A percentile compares a stretch with the other conserved stretches of the same genome.
Evolutionary conservation across 2,113 vertebrate species (phyloP).

Genomic region (Montifringilla adamsi): DNA sequence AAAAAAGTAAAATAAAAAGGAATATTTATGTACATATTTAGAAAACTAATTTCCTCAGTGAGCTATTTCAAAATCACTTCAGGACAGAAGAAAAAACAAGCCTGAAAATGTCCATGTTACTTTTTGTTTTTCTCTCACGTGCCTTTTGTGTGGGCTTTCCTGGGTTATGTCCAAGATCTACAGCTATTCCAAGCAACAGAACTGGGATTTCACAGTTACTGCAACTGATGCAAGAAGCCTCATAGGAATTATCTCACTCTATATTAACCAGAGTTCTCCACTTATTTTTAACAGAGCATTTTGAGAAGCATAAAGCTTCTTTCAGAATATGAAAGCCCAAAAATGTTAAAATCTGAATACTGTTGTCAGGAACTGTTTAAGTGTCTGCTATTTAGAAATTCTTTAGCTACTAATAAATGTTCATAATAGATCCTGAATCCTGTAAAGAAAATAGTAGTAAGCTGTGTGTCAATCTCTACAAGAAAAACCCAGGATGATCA

Average conservation of each 20-base stretch:
- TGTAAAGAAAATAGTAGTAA: not conserved
- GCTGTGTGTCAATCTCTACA: not conserved
- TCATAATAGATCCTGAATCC: not conserved
- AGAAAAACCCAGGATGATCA: not conserved
- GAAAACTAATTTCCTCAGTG: not conserved
- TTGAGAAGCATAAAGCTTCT: not conserved
- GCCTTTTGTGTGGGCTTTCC: constrained; percentile 48
- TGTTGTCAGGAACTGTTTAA: not conserved
- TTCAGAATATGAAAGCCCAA: not conserved
- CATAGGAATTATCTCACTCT: not conserved
- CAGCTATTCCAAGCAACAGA: constrained; percentile 50
- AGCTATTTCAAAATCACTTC: constrained; percentile 21
- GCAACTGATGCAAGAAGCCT: constrained; percentile 7
- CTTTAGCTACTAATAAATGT: not conserved
- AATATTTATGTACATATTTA: not conserved
- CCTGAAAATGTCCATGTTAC: constrained; percentile 34
- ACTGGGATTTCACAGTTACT: constrained; percentile 48
- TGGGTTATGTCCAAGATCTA: constrained; percentile 30
- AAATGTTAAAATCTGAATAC: not conserved
- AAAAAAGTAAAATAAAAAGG: not conserved
- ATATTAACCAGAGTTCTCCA: not conserved
- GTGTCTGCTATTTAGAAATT: not conserved
- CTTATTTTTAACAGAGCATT: constrained; percentile 24
- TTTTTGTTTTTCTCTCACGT: constrained; percentile 55
- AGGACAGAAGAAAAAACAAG: not conserved